Evolutionary conservation across 2,888 invertebrate genomes (phyloP), one percentile per base, ranked within the genome.

Genomic region (Laspeyria flexula): DNA sequence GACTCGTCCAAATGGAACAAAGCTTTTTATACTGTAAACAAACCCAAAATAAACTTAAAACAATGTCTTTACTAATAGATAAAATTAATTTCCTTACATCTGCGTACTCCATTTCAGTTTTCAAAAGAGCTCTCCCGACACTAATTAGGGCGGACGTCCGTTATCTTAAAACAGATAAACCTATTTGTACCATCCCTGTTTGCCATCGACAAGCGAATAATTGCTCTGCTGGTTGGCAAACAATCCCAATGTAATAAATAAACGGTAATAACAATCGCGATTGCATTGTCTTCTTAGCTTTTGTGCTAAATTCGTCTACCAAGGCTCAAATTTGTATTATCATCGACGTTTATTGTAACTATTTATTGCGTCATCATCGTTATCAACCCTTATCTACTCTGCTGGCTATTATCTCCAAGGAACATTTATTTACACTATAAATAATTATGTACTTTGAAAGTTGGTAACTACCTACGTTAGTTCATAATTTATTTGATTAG

Each of bases 91-190:
- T 38, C n/a, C 38, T 31, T 38, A 38, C 9, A 30, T 38, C 27
- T 23, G 16, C 12, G 34, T 34, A 43, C 31, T 43, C 44, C 23
- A 30, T 45, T 23, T 15, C 21, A 31, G 44, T 38, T 38, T 31
- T 45, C 38, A 45, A 45, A 45, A 38, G 30, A 30, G 21, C 43
- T 21, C 38, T 30, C 16, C 9, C 43, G 61, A 75, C 74, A 82
- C 79, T 81, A 79, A 75, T 78, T 79, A 71, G 73, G 72, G 66
- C 68, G 65, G 70, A 68, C 73, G 54, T 73, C 72, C 66, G 69
- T 79, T 79, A 81, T 80, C 79, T 71, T 72, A 76, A 77, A 77
- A 74, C 68, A 75, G 75, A 75, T 80, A 81, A 81, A 73, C 75
- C 76, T 79, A 80, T 81, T 77, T 74, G 79, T 73, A 71, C 69